A percentile compares a stretch with the other conserved stretches of the same genome.
Conservation (phyloP, 2,113 vertebrate species). For the Erinaceus europaeus region DNA sequence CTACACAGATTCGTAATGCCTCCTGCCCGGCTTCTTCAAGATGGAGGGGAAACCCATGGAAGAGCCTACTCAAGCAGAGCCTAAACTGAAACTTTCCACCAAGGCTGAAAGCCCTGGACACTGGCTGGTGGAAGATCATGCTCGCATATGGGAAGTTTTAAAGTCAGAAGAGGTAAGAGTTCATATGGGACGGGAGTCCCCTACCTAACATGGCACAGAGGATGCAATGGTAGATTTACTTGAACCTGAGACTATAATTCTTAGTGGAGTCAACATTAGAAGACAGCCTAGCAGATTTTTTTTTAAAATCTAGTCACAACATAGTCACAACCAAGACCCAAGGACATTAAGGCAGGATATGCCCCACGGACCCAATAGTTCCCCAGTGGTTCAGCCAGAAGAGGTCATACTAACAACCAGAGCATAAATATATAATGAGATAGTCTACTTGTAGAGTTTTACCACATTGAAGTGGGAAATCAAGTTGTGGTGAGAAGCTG, state of each 20-base stretch:
- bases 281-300: background rate
- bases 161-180: conserved; percentile 67
- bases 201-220: background rate
- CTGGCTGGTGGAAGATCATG: conserved; percentile 41
- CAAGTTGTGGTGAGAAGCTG: background rate
- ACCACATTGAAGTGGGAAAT: background rate
- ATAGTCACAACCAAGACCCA: background rate
- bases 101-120: conserved; percentile 30
- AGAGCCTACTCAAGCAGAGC: background rate
- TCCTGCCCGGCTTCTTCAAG: background rate
- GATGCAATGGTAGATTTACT: background rate
- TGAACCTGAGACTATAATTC: background rate
- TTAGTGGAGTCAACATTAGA: background rate
- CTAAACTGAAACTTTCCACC: conserved; percentile 4
- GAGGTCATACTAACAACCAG: background rate
- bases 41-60: background rate
- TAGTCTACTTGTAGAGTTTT: background rate
- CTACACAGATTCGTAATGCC: conserved; percentile 47
- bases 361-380: background rate
- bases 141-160: conserved; percentile 51
- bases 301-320: background rate
- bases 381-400: background rate
- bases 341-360: background rate
- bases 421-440: background rate
- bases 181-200: no score